Base-by-base conservation (phyloP, 2,888 invertebrate genomes). In the Ectobius pallidus region DNA sequence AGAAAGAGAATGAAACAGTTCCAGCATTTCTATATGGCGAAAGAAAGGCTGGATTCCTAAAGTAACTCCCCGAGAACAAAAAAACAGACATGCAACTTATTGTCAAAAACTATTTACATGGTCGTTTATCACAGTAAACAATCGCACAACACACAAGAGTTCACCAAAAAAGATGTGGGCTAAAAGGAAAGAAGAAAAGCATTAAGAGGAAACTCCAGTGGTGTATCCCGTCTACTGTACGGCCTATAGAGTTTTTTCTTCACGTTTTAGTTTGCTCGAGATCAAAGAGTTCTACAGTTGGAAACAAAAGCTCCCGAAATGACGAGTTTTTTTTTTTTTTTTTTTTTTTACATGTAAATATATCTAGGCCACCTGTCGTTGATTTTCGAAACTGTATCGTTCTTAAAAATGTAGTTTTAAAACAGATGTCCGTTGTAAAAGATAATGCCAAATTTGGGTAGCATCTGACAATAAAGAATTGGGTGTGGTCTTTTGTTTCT, bases 111-210 rank as follows among this genome's bases (percentile, higher is more conserved):
- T 44, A 65, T 65, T 65, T 65, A 65, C 65, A 44, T 65, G 65
- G 65, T 65, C 65, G 46, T 65, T 46, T 65, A 65, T 65, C 65
- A 65, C 65, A n/a, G 65, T 65, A 65, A 65, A 65, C 46, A 65
- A 65, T 65, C 65, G 65, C 65, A 65, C 14, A n/a, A 65, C 18
- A 14, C 11, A 46, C 18, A 46, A 22, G n/a, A n/a, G n/a, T n/a
- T n/a, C n/a, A n/a, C n/a, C n/a, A 25, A n/a, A 42, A 25, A 14
- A 25, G 27, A n/a, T 44, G 44, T 16, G 65, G 44, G 44, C 42
- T 22, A 65, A 25, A 22, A 63, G 42, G 39, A 34, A 65, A 30
- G 25, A 27, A 42, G 65, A 25, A 25, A 65, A 20, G 39, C 2
- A 20, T 20, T n/a, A 18, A 44, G 22, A 61, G n/a, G 16, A 25